Percentiles rank a stretch among this genome's conserved stretches.
Conservation (phyloP, 2,797 vertebrate species). For the Melanotaenia boesemani region DNA sequence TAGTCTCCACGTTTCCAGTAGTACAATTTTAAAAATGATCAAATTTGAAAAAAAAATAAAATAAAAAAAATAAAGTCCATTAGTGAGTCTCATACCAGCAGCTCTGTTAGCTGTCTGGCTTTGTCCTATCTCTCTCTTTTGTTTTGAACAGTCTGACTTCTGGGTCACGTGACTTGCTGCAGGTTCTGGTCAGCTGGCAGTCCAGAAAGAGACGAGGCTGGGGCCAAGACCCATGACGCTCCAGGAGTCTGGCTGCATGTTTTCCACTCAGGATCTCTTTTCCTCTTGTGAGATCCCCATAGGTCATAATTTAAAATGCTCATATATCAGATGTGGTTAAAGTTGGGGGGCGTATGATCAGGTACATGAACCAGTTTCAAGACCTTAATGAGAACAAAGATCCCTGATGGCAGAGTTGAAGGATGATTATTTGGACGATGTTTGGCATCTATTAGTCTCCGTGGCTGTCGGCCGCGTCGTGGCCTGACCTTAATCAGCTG, state of each 20-base stretch:
- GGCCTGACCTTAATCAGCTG: constrained; percentile 80
- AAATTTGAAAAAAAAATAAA: background rate
- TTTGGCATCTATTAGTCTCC: constrained; percentile 59
- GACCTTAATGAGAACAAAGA: constrained; percentile 31
- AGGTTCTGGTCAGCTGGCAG: constrained; percentile 39
- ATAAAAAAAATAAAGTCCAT: background rate
- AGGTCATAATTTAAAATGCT: background rate
- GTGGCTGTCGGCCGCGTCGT: constrained; percentile 42
- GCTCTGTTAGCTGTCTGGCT: constrained; percentile 7
- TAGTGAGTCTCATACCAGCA: background rate
- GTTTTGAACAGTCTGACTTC: constrained; percentile 32
- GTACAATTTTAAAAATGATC: background rate
- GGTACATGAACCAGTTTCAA: constrained; percentile 29
- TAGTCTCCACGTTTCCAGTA: constrained; percentile 2
- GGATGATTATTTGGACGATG: constrained; percentile 35
- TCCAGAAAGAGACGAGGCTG: constrained; percentile 18
- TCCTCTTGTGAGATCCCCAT: background rate
- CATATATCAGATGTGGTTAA: background rate
- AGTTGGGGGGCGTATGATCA: background rate
- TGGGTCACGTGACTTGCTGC: constrained; percentile 53
- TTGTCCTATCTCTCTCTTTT: constrained; percentile 27
- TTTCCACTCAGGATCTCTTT: background rate
- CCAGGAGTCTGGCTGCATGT: background rate
- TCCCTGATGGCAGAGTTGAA: constrained; percentile 23
- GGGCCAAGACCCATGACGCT: constrained; percentile 4